Conservation (phyloP, 2,113 vertebrate genomes). For the Craseonycteris thonglongyai region DNA sequence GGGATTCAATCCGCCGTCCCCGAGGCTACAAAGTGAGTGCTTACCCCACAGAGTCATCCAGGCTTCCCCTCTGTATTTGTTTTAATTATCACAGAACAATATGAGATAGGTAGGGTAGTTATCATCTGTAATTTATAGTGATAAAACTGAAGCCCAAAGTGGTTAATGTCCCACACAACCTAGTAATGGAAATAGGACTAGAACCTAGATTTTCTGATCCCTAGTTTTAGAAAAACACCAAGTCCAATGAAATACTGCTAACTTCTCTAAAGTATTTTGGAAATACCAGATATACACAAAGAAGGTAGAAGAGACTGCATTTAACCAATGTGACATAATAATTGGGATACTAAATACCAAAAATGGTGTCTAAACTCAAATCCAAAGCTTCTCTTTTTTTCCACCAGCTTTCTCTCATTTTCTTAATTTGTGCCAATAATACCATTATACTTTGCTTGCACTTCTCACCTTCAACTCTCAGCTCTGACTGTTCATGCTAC, state of each 20-base stretch:
- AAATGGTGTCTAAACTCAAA: neutral
- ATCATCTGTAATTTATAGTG: neutral
- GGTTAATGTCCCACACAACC: neutral
- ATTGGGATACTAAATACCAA: neutral
- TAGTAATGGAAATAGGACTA: neutral
- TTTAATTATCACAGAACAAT: neutral
- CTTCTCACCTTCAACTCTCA: neutral
- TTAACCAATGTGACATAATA: neutral
- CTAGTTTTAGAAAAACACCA: neutral
- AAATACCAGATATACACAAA: neutral
- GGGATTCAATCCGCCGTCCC: too few species aligned
- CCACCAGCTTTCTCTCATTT: neutral
- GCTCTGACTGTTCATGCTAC: neutral
- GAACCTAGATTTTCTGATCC: neutral
- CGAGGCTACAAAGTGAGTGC: too few species aligned
- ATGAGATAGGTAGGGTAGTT: neutral
- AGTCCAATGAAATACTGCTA: neutral
- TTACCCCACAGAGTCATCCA: too few species aligned
- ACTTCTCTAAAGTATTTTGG: neutral
- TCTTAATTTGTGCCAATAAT: neutral
- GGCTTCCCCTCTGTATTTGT: too few species aligned
- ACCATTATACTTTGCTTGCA: neutral
- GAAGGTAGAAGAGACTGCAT: neutral
- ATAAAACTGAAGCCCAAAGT: neutral
- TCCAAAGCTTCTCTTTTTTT: neutral